Base-by-base conservation (phyloP, 2,797 vertebrate genomes). In the Epinephelus awoara region DNA sequence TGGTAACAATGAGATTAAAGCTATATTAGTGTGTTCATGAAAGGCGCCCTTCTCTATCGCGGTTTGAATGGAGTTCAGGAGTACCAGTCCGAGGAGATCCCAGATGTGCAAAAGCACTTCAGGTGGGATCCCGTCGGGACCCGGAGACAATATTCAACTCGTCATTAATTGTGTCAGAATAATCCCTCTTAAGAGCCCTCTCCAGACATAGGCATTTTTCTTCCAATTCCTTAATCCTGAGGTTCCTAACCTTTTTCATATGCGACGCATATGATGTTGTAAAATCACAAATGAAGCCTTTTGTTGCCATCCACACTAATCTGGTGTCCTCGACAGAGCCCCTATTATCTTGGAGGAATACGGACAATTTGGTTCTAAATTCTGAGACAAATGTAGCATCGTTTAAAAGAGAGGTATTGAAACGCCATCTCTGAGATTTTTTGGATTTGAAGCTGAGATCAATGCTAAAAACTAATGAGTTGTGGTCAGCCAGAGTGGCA, bases 231-330 rank as follows among this genome's bases (percentile, higher is more conserved):
- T 63, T 44, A 1, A 63, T 63, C 40, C 6, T 63, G 14, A 44
- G 3, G 14, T 63, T 63, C 42, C 42, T 63, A 27, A 66, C 27
- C 47, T 66, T 66, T 51, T 66, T 66, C 47, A 51, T 21, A 38
- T 66, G 47, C 1, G 12, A 51, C 17, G 29, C 19, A 17, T 66
- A 51, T 2, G 18, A 51, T 5, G 47, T 65, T 8, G 46, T 66
- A 2, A 66, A 51, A 51, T 51, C 63, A 15, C 27, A 7, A 2
- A 38, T 66, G 17, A 66, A 66, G 19, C 47, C 63, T 19, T 66
- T 51, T 38, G 63, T 51, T 38, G 17, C 23, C 52, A 55, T 55
- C 13, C 52, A 55, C n/a, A n/a, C 52, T 2, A 27, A 8, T 23
- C 54, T 55, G 27, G 23, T 23, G 6, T 55, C 23, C 6, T 55